Conservation (phyloP, 2,113 vertebrate species). For the Calidris pugnax region DNA sequence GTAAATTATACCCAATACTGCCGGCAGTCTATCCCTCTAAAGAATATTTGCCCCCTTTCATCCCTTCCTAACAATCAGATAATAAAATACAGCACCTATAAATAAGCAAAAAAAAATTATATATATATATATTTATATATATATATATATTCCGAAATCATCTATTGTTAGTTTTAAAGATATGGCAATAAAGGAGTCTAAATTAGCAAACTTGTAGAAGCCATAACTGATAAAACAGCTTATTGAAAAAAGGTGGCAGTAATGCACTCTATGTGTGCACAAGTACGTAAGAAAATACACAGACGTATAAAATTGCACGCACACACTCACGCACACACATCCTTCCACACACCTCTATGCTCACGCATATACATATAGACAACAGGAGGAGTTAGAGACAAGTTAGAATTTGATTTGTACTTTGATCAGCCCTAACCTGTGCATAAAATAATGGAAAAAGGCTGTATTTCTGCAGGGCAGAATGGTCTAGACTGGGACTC, state of each 20-base stretch:
- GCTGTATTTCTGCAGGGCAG: conserved; percentile 58
- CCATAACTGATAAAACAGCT: conserved; percentile 95
- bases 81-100: conserved; percentile 99
- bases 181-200: conserved; percentile 97
- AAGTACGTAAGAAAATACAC: conserved; percentile 93
- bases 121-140: conserved; percentile 67
- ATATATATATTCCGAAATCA: conserved; percentile 91
- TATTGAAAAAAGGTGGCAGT: conserved; percentile 96
- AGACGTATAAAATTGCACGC: conserved; percentile 87
- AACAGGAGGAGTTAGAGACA: conserved; percentile 83
- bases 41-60: conserved; percentile 96
- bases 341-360: conserved; percentile 81
- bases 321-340: conserved; percentile 72
- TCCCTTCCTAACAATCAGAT: conserved; percentile 96
- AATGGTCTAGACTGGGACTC: conserved; percentile 49
- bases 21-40: conserved; percentile 99
- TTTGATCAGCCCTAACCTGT: conserved; percentile 76
- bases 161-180: conserved; percentile 92
- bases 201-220: conserved; percentile 92
- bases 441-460: conserved; percentile 71
- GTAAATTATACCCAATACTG: conserved; percentile 99
- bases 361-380: conserved; percentile 86
- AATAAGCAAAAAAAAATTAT: conserved; percentile 94
- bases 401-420: conserved; percentile 83
- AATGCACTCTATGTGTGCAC: conserved; percentile 96